Evolutionary conservation across 2,797 vertebrate genomes (phyloP), one percentile per base, ranked within the genome.

Genomic region (Enteromius argenteus): DNA sequence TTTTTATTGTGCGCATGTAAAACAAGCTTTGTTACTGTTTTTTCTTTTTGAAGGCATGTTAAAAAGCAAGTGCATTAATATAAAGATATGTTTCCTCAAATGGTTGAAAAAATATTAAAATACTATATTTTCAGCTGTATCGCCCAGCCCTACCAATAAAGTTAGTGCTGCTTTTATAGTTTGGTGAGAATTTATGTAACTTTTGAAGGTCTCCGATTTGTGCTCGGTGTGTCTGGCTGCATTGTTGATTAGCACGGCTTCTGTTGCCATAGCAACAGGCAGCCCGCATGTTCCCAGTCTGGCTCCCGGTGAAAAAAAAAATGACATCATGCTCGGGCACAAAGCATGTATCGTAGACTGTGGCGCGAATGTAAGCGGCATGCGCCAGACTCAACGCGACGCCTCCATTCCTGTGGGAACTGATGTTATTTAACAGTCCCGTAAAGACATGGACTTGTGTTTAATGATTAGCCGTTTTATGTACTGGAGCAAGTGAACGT

Each of bases 241-340:
- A 83, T 80, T 88, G 84, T 86, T 90, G 85, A 88, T 84, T 84
- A 84, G 76, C 56, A 58, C 49, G 66, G 71, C 60, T 49, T 85
- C 81, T 82, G 86, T 86, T 81, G 68, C 87, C 81, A 89, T 87
- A 80, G 87, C 86, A 89, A 88, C 89, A 86, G 82, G 84, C 82
- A 87, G 86, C 32, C 83, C 42, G 79, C 80, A 77, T 81, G 62
- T 86, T 76, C 81, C 85, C 84, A 49, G 78, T 82, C 74, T 86
- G 84, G 68, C 71, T 86, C 60, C 83, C 10, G 11, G 67, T 11
- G 46, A 69, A 32, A 80, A 83, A 74, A 79, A 2, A 62, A 27
- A 87, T 89, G 79, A 87, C 86, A 87, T 89, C 84, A 89, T 84
- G 53, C 74, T 81, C 58, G 15, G 56, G 73, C 79, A 80, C 86